phyloP scores from a whole-genome alignment of 2,888 invertebrate species.

The Acrocyrtus sp. region DNA sequence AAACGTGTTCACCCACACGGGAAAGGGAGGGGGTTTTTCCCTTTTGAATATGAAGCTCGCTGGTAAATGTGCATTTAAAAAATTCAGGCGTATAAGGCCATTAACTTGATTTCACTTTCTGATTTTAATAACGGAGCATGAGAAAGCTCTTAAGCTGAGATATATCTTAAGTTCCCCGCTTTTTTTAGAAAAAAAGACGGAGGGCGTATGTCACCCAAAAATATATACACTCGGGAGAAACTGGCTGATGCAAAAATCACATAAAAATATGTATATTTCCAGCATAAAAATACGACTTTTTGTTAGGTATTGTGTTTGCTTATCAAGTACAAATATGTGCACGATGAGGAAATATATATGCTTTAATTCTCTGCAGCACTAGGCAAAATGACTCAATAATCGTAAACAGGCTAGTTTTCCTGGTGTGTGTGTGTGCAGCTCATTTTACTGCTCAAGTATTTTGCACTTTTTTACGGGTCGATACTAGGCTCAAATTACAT shows the following conservation, averaged over 20 bases:
- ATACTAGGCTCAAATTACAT: background rate
- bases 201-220: background rate
- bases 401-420: background rate
- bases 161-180: background rate
- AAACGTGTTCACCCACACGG: background rate
- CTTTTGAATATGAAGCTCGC: too few species aligned
- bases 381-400: too few species aligned
- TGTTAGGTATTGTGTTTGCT: background rate
- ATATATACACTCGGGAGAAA: too few species aligned
- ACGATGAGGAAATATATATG: background rate
- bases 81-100: constrained; percentile 17
- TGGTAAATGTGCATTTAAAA: background rate
- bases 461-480: background rate
- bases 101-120: constrained; percentile 33
- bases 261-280: background rate
- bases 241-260: too few species aligned
- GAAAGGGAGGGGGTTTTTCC: too few species aligned
- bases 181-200: background rate
- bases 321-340: background rate
- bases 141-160: constrained; percentile 30
- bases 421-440: background rate
- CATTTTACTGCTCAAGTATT: background rate
- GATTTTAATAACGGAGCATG: constrained; percentile 38
- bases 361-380: background rate
- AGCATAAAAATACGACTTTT: background rate